Conservation (phyloP, 1,140 invertebrate genomes). For the Achroia grisella region DNA sequence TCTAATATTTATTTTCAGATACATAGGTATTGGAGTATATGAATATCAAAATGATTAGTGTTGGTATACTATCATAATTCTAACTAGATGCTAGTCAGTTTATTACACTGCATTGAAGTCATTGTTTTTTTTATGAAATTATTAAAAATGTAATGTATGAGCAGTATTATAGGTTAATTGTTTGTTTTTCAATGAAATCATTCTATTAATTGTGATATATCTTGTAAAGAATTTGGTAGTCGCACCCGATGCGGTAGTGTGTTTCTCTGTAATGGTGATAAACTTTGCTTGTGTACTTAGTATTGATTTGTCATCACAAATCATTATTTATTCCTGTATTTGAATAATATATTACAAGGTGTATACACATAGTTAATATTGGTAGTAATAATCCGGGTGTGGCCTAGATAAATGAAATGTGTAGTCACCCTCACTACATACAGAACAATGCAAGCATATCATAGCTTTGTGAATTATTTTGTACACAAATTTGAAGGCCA, state of each 20-base stretch:
- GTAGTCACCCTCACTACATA: background rate
- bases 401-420: background rate
- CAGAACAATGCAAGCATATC: constrained; percentile 2
- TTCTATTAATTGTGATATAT: constrained; percentile 52
- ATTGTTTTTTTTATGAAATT: constrained; percentile 44
- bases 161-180: constrained; percentile 70
- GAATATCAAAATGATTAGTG: constrained; percentile 1
- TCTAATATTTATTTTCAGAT: constrained; percentile 7
- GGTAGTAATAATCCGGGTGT: background rate
- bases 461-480: background rate
- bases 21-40: constrained; percentile 3
- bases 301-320: background rate
- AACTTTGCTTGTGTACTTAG: constrained; percentile 13
- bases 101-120: constrained; percentile 45
- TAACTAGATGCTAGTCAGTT: constrained; percentile 66
- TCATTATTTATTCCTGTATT: too few relatives aligned
- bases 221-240: constrained; percentile 32
- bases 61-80: constrained; percentile 12
- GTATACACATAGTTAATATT: background rate
- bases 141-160: constrained; percentile 40
- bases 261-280: constrained; percentile 11
- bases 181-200: constrained; percentile 48
- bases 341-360: background rate
- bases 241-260: constrained; percentile 20
- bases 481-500: constrained; percentile 20